Percentiles rank a stretch among this genome's conserved stretches.
Evolutionary conservation across 2,113 vertebrate species (phyloP).

Genomic region (Hydrochoerus hydrochaeris): DNA sequence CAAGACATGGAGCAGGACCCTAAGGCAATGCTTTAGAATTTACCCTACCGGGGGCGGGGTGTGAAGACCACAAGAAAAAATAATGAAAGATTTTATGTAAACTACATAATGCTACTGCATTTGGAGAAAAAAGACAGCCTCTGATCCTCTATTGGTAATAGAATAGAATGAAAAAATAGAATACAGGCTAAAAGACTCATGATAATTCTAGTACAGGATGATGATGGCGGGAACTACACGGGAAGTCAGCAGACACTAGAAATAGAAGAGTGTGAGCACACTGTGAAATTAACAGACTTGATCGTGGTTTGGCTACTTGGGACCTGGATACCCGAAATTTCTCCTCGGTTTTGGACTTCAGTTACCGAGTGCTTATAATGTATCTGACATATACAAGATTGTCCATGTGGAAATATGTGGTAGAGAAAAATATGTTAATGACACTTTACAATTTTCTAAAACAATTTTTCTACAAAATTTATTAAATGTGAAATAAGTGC

Average conservation of each 20-base stretch:
- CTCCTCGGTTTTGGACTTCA: neutral
- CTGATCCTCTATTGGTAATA: neutral
- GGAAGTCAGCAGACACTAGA: neutral
- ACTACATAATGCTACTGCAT: neutral
- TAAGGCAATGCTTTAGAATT: neutral
- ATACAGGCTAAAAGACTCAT: neutral
- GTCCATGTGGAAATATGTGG: neutral
- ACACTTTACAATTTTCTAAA: neutral
- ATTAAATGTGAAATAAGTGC: neutral
- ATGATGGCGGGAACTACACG: neutral
- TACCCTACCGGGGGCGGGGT: neutral
- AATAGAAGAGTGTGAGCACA: neutral
- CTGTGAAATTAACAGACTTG: neutral
- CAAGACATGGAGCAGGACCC: fast-evolving
- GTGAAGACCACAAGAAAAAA: neutral
- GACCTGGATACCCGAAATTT: neutral
- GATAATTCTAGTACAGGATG: neutral
- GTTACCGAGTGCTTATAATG: neutral
- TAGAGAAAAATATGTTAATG: neutral
- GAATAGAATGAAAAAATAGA: neutral
- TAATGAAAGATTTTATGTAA: neutral
- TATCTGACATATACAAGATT: neutral
- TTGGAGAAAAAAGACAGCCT: constrained; percentile 21
- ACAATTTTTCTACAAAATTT: neutral
- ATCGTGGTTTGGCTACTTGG: neutral